Evolutionary conservation across 1,140 invertebrate genomes (phyloP).

Genomic region (Leptopilina boulardi): DNA sequence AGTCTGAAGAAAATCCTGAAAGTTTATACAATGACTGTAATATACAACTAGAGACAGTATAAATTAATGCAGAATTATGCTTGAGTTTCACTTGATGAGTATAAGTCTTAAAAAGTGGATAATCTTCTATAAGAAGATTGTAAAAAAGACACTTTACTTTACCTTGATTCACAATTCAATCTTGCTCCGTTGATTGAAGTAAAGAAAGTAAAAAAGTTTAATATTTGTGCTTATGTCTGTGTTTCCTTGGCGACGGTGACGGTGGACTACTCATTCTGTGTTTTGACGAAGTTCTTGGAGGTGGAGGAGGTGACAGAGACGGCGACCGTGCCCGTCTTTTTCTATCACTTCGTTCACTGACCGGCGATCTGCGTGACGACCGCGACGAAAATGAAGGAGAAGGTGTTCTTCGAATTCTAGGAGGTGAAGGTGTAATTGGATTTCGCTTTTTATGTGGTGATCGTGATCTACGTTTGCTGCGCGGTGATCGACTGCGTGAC

Average conservation of each 20-base stretch:
- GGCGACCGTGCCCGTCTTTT: slow-evolving; percentile 69
- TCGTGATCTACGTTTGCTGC: slow-evolving; percentile 70
- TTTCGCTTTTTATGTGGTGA: slow-evolving; percentile 72
- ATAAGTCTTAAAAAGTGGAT: not conserved
- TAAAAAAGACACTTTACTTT: not conserved
- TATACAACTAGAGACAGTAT: not conserved
- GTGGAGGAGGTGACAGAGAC: slow-evolving; percentile 70
- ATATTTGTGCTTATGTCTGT: slow-evolving; percentile 78
- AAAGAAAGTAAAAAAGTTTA: slow-evolving; percentile 51
- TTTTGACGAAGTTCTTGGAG: slow-evolving; percentile 66
- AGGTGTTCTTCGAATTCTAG: slow-evolving; percentile 71
- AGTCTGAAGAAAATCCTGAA: not conserved
- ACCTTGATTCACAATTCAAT: slow-evolving; percentile 25
- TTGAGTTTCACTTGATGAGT: not conserved
- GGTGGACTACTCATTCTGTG: slow-evolving; percentile 68
- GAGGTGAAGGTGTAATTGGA: slow-evolving; percentile 72
- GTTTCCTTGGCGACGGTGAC: slow-evolving; percentile 72
- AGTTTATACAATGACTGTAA: slow-evolving; percentile 5
- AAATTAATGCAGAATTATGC: slow-evolving; percentile 2
- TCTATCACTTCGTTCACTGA: slow-evolving; percentile 64
- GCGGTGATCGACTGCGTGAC: slow-evolving; percentile 73
- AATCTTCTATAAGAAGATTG: slow-evolving; percentile 5
- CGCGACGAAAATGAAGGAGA: slow-evolving; percentile 70
- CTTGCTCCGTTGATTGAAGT: not conserved
- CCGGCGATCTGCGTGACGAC: slow-evolving; percentile 68